These are phyloP conservation scores for Sarcoramphus papa DNA, from an alignment of 2,797 vertebrate species.

Conservation along the genomic window DNA sequence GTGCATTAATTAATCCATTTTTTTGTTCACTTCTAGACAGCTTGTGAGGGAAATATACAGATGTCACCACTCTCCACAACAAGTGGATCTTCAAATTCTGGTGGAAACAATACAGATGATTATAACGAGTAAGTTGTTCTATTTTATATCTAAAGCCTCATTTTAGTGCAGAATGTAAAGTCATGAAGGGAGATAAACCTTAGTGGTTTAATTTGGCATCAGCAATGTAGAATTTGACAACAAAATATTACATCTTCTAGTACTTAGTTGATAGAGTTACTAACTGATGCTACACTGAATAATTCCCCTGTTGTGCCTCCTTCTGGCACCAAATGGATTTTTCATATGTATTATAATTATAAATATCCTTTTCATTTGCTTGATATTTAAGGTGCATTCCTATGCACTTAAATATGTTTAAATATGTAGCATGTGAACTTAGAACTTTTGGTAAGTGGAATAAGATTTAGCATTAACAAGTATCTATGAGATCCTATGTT, in stretches of 20 bases:
- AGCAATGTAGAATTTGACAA: not conserved
- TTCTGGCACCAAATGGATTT: not conserved
- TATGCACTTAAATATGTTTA: not conserved
- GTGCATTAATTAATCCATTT: not conserved
- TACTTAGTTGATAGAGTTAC: not conserved
- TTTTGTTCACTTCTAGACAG: conserved; percentile 78
- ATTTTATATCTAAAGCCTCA: not conserved
- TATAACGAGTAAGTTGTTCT: conserved; percentile 80
- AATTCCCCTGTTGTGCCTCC: not conserved
- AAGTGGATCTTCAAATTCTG: conserved; percentile 68
- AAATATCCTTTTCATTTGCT: not conserved
- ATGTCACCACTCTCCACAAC: conserved; percentile 65
- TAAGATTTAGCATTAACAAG: not conserved
- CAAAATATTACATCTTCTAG: not conserved
- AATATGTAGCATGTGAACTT: not conserved
- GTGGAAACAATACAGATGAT: conserved; percentile 78
- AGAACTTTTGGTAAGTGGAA: not conserved
- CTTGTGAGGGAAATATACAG: conserved; percentile 91
- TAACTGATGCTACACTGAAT: not conserved
- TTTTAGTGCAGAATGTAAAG: not conserved
- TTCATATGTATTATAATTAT: not conserved
- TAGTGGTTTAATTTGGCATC: not conserved
- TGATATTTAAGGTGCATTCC: not conserved
- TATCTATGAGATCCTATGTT: not conserved
- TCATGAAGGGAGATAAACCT: not conserved